phyloP scores from a whole-genome alignment of 2,113 vertebrate species.

The Stomatorhinus ivindoensis region DNA sequence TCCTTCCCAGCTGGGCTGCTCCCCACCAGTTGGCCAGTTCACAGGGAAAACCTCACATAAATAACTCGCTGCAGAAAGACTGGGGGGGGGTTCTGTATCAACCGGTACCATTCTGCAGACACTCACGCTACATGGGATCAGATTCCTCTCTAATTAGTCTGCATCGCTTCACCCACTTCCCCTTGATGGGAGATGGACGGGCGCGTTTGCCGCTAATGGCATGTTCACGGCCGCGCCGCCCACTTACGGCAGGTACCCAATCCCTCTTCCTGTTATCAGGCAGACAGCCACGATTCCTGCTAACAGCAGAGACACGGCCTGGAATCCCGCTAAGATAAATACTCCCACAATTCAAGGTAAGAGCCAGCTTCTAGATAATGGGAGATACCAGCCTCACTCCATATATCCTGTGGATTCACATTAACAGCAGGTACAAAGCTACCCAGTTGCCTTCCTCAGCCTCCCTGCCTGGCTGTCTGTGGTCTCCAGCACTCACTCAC shows the following conservation, averaged over 20 bases:
- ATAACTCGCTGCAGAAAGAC: conserved; percentile 67
- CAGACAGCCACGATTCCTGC: neutral
- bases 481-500: conserved; percentile 43
- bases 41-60: conserved; percentile 70
- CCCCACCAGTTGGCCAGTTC: conserved; percentile 68
- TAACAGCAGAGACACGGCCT: neutral
- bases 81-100: conserved; percentile 76
- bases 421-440: neutral
- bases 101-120: conserved; percentile 73
- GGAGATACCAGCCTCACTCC: neutral
- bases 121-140: conserved; percentile 48
- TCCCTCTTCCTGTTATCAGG: conserved; percentile 4
- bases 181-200: conserved; percentile 45
- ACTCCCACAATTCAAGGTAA: neutral
- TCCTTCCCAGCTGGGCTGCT: conserved; percentile 25
- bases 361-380: neutral
- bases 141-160: conserved; percentile 71
- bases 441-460: neutral
- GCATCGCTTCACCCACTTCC: conserved; percentile 56
- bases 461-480: neutral
- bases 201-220: conserved; percentile 35
- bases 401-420: neutral
- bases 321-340: neutral
- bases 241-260: conserved; percentile 32
- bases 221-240: neutral